Base-by-base conservation (phyloP, 2,113 vertebrate genomes). In the Equus przewalskii region DNA sequence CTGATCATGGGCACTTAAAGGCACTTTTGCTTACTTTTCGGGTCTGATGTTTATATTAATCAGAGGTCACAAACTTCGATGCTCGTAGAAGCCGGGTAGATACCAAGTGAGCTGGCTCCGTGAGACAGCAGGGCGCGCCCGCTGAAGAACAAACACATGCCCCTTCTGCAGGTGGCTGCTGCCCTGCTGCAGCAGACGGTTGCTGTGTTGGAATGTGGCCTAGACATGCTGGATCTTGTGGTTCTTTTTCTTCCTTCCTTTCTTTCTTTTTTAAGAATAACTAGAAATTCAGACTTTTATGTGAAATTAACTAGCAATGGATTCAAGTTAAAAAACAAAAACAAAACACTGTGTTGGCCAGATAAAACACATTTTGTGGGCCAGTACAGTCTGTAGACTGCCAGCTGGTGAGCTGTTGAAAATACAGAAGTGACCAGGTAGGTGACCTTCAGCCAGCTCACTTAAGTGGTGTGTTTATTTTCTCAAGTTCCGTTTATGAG, bases 211-310 rank as follows among this genome's bases (percentile, higher is more conserved):
- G 78, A 54, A 51, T 44, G 36, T 65, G 46, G 46, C 67, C 26
- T n/a, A 4, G 41, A 69, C n/a, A 3, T 33, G 11, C 36, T 21
- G 79, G 12, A 9, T 76, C 58, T n/a, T 58, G 28, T 19, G 67
- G 13, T 28, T 58, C 14, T 51, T 73, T 64, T 26, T 44, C 69
- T 80, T 18, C 30, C n/a, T n/a, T 21, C 8, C 18, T 76, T 76
- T 14, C 21, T n/a, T 58, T n/a, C 62, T 78, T 93, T 14, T 54
- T 60, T 36, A 91, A 81, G 75, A 67, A 70, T 49, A 51, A 10
- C 15, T 85, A 65, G 78, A 92, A 89, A 13, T 85, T 73, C 12
- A 36, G 28, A 10, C 75, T 65, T 88, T 95, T 69, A 49, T 26
- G 10, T 33, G 28, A 49, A 44, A 64, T 54, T 72, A 46, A 24